These are phyloP conservation scores for Bos javanicus DNA, from an alignment of 2,113 vertebrate species.

Conservation along the genomic window DNA sequence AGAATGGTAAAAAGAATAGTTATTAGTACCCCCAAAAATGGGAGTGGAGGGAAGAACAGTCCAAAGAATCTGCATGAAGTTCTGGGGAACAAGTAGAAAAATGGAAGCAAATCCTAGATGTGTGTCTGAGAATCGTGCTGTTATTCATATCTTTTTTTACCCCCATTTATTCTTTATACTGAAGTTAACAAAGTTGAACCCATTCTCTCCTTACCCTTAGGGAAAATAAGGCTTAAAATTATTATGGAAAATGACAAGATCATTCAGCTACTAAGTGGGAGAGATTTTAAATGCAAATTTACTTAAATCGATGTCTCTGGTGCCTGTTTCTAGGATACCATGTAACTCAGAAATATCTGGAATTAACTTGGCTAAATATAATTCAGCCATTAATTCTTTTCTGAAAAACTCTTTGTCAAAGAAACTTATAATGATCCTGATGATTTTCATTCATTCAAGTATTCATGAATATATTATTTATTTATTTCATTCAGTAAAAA, in stretches of 20 bases:
- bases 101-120: background rate
- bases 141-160: background rate
- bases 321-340: background rate
- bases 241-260: background rate
- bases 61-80: background rate
- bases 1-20: background rate
- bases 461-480: background rate
- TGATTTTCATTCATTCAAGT: background rate
- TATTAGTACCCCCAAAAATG: background rate
- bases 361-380: constrained; percentile 16
- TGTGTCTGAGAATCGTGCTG: background rate
- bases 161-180: background rate
- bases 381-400: background rate
- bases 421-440: background rate
- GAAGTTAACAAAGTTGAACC: background rate
- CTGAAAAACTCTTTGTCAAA: background rate
- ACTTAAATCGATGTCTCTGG: background rate
- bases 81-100: background rate
- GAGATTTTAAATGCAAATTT: background rate
- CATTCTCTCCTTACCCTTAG: background rate
- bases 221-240: constrained; percentile 4
- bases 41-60: background rate
- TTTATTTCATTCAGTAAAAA: background rate
- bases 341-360: background rate
- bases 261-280: background rate